Percentiles rank a stretch among this genome's conserved stretches.
phyloP scores from a whole-genome alignment of 2,113 vertebrate genomes.

The Telmatochromis brichardi region DNA sequence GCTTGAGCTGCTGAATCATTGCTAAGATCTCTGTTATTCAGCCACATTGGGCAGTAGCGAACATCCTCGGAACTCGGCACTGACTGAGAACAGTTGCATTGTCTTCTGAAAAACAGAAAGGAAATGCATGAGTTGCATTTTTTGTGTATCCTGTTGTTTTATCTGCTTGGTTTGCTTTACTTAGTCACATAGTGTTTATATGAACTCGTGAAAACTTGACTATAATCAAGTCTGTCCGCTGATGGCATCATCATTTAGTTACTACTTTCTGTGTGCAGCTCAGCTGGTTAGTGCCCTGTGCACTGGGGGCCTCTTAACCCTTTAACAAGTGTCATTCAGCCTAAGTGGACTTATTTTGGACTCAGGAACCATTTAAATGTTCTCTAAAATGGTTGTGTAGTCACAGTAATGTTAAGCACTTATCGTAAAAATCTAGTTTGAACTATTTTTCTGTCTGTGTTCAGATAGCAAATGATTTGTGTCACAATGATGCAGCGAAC shows the following conservation, averaged over 20 bases:
- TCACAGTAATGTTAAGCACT: not conserved
- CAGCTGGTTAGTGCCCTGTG: not conserved
- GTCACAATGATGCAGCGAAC: not conserved
- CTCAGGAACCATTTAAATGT: not conserved
- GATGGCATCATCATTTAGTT: not conserved
- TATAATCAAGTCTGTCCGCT: not conserved
- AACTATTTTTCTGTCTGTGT: not conserved
- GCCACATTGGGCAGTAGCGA: not conserved
- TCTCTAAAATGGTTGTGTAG: not conserved
- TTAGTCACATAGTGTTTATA: not conserved
- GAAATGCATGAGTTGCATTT: not conserved
- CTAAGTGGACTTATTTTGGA: not conserved
- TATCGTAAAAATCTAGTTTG: not conserved
- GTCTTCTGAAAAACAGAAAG: not conserved
- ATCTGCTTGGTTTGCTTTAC: not conserved
- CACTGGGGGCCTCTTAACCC: not conserved
- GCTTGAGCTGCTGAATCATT: not conserved
- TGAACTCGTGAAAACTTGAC: not conserved
- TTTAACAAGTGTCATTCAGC: not conserved
- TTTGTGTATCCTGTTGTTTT: not conserved
- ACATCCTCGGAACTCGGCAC: not conserved
- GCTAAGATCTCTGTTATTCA: not conserved
- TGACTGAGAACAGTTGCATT: conserved; percentile 31
- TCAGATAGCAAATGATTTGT: not conserved
- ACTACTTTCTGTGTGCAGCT: not conserved